Evolutionary conservation across 2,113 vertebrate species (phyloP).

Genomic region (Psammodynastes pulverulentus): DNA sequence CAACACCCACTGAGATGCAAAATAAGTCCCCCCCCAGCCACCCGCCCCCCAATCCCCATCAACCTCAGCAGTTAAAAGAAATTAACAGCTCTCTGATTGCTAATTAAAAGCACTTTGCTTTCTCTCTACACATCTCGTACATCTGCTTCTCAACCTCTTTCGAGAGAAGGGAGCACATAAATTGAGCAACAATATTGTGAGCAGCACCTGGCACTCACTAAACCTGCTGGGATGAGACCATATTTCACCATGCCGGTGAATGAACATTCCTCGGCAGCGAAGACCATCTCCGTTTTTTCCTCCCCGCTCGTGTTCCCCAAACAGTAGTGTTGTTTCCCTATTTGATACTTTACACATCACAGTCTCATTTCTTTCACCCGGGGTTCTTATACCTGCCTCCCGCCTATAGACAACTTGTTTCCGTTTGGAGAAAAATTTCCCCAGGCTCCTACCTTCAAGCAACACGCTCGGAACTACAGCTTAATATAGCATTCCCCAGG

Average conservation of each 20-base stretch:
- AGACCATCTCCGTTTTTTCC: conserved; percentile 67
- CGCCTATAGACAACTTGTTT: conserved; percentile 78
- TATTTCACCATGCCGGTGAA: conserved; percentile 90
- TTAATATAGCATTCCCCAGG: conserved; percentile 84
- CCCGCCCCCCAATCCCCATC: background rate
- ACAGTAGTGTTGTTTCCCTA: conserved; percentile 78
- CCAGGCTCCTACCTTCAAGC: conserved; percentile 78
- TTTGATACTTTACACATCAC: conserved; percentile 86
- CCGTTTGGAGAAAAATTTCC: conserved; percentile 85
- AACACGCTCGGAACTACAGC: conserved; percentile 88
- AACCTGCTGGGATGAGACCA: conserved; percentile 79
- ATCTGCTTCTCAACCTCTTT: conserved; percentile 82
- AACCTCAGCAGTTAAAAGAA: conserved; percentile 66
- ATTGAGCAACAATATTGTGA: conserved; percentile 84
- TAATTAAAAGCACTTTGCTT: conserved; percentile 98
- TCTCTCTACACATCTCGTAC: conserved; percentile 83
- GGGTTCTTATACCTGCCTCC: conserved; percentile 82
- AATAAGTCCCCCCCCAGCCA: conserved; percentile 15
- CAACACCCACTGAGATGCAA: conserved; percentile 68
- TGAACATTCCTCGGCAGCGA: conserved; percentile 83
- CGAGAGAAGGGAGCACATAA: conserved; percentile 81
- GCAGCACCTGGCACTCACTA: conserved; percentile 83
- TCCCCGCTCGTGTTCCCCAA: conserved; percentile 64
- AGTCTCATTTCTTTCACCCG: conserved; percentile 81
- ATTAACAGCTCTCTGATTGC: conserved; percentile 87